Base-by-base conservation (phyloP, 2,113 vertebrate species). In the Leucopsar rothschildi region DNA sequence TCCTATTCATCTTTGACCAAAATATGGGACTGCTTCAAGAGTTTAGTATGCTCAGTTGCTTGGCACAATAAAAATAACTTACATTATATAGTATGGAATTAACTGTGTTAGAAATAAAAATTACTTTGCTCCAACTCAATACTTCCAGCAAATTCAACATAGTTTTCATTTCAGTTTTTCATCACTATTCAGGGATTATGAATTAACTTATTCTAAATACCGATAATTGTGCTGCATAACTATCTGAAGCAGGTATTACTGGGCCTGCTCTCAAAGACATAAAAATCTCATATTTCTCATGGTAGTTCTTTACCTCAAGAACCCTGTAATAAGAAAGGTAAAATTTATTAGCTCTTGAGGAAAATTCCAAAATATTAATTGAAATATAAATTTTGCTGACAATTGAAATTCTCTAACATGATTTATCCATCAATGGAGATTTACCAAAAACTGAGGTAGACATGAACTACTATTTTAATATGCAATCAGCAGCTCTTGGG, bases 391-490 rank as follows among this genome's bases (percentile, higher is more conserved):
- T 50, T 75, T 39, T 78, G 21, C 21, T 63, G 49, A 77, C 56
- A 81, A 52, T 1, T 91, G 53, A 91, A 95, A 96, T 27, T 96
- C 55, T 93, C 70, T 83, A 88, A 92, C 16, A 81, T 61, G 56
- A 95, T 84, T 86, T 73, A 79, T 75, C 45, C 60, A 82, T 90
- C 55, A 85, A 68, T 87, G 53, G 40, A 85, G 56, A 94, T 42
- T 92, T 92, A 86, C 57, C 3, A 88, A 83, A 96, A 94, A 71
- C 78, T 81, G 64, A 97, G 71, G 84, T 79, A 78, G 39, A 57
- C 49, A 33, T 18, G 68, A 96, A 85, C 63, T 85, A 89, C 12
- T 50, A 90, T 87, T 96, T 95, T 90, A 92, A 82, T 82, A 95
- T 20, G 25, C 42, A 95, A 93, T 77, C 25, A 94, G 35, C 21